Conservation (phyloP, 2,797 vertebrate genomes). For the Chloroceryle amazona region DNA sequence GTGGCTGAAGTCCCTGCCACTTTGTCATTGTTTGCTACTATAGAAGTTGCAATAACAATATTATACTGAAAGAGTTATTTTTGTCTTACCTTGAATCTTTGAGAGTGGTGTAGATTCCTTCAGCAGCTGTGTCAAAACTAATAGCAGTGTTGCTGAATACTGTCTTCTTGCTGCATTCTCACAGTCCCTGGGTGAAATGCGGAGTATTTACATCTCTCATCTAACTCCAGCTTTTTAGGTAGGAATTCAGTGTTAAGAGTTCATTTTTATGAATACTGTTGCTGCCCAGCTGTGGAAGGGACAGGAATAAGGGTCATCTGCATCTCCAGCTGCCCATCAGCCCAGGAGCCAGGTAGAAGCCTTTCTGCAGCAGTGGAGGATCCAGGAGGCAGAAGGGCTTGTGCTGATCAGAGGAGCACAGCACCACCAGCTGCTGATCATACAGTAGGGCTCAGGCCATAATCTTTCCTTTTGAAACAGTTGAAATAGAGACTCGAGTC, state of each 20-base stretch:
- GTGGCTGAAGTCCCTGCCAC: background rate
- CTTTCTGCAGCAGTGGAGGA: background rate
- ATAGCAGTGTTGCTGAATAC: background rate
- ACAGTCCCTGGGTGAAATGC: background rate
- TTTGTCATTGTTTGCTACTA: background rate
- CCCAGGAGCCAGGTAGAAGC: background rate
- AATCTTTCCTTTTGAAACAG: background rate
- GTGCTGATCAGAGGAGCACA: background rate
- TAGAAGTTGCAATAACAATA: background rate
- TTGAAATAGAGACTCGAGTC: background rate
- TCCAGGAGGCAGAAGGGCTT: background rate
- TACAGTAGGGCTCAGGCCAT: accelerated
- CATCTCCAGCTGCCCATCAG: background rate
- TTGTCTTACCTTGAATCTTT: background rate
- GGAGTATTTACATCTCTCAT: background rate
- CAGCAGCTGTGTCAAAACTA: background rate
- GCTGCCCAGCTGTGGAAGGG: background rate
- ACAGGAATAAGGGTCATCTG: background rate
- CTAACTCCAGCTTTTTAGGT: background rate
- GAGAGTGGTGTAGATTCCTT: accelerated
- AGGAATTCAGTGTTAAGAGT: background rate
- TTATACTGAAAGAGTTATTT: background rate
- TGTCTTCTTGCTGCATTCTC: background rate
- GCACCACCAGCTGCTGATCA: background rate
- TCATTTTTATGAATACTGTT: background rate